Evolutionary conservation across 2,888 invertebrate genomes (phyloP).

Genomic region (Norana najaformis): DNA sequence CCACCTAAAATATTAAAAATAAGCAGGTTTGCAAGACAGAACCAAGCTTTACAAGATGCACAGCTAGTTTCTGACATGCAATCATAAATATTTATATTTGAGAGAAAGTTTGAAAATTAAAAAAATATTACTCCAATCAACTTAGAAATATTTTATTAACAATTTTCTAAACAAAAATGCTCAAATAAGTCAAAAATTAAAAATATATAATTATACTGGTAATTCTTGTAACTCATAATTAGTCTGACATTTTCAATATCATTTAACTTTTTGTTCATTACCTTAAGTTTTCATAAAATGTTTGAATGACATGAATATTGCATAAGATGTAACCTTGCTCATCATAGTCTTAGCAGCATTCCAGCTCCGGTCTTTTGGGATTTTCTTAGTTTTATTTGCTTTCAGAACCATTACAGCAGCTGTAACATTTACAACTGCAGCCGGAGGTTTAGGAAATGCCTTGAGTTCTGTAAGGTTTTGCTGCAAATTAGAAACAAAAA

Average conservation of each 20-base stretch:
- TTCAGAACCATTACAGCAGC: conserved; percentile 92
- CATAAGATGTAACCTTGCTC: conserved; percentile 72
- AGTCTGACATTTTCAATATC: neutral
- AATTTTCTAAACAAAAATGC: neutral
- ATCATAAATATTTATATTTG: neutral
- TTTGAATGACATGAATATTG: neutral
- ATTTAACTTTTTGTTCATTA: neutral
- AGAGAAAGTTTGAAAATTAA: neutral
- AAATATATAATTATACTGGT: neutral
- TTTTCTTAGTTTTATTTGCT: conserved; percentile 71
- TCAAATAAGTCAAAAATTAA: neutral
- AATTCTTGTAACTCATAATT: neutral
- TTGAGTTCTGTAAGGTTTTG: conserved; percentile 92
- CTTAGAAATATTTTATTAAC: neutral
- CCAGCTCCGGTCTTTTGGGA: conserved; percentile 94
- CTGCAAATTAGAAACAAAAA: conserved; percentile 50
- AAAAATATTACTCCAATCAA: neutral
- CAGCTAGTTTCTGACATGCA: neutral
- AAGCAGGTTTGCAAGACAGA: neutral
- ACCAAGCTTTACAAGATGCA: neutral
- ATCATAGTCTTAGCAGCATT: conserved; percentile 89
- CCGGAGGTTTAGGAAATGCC: conserved; percentile 92
- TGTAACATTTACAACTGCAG: conserved; percentile 88
- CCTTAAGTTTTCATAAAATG: neutral
- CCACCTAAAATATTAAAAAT: conserved; percentile 67